Evolutionary conservation across 1,140 invertebrate genomes (phyloP).

Genomic region (Daktulosphaira vitifoliae): DNA sequence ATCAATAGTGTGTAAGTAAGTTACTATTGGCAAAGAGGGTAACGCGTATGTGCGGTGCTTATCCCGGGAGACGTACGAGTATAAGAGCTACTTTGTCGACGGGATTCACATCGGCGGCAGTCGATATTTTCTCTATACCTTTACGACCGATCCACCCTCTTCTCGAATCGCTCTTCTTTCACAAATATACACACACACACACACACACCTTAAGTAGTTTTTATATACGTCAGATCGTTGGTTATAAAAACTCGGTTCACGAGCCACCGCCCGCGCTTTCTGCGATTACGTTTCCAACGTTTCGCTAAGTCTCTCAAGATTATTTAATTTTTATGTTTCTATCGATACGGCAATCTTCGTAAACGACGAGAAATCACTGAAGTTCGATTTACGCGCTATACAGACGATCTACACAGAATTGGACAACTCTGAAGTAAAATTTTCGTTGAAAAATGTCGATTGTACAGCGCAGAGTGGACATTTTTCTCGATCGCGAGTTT

Average conservation of each 20-base stretch:
- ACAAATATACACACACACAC: no score
- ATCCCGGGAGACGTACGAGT: neutral
- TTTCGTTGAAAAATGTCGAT: no score
- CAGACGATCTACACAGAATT: no score
- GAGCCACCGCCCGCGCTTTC: neutral
- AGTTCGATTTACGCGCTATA: no score
- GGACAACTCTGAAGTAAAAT: no score
- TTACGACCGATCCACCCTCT: neutral
- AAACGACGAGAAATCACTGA: no score
- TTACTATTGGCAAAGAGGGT: constrained; percentile 1
- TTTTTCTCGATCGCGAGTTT: no score
- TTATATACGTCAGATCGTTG: neutral
- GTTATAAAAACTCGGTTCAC: constrained; percentile 6
- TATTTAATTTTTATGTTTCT: constrained; percentile 2
- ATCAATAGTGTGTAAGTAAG: constrained; percentile 27
- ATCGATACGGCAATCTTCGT: neutral
- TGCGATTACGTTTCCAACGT: no score
- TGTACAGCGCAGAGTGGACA: no score
- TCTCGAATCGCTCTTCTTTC: neutral
- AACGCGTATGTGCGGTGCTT: neutral
- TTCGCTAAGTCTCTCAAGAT: no score
- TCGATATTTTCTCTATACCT: constrained; percentile 28
- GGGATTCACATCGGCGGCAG: constrained; percentile 15
- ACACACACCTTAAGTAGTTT: constrained; percentile 12
- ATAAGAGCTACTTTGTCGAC: constrained; percentile 27